Evolutionary conservation across 1,140 invertebrate species (phyloP).

Genomic region (Dinoponera quadriceps): DNA sequence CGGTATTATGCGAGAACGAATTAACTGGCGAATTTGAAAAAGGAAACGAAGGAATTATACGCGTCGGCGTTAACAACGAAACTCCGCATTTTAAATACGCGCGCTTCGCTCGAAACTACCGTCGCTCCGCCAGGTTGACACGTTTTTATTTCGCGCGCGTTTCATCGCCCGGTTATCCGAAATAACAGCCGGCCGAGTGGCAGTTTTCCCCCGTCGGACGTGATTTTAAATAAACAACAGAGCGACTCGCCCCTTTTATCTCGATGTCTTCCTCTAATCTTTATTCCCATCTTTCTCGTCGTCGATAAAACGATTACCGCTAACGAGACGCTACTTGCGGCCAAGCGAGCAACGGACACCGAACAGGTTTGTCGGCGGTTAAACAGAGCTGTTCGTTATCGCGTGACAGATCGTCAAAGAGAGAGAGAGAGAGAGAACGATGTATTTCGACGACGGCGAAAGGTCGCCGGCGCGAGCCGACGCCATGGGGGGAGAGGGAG

Average conservation of each 20-base stretch:
- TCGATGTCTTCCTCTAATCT: background rate
- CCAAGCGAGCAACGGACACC: background rate
- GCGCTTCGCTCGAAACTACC: background rate
- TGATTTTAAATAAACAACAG: conserved; percentile 9
- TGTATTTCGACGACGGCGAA: conserved; percentile 28
- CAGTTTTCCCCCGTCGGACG: background rate
- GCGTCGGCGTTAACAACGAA: background rate
- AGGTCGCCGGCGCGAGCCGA: conserved; percentile 21
- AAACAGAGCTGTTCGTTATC: conserved; percentile 30
- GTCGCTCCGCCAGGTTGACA: background rate
- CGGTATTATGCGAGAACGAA: background rate
- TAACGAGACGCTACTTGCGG: conserved; percentile 1
- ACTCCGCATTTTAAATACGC: background rate
- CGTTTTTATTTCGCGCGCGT: background rate
- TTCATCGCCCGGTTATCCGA: background rate
- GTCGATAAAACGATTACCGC: conserved; percentile 17
- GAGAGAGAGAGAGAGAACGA: background rate
- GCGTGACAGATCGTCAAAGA: background rate
- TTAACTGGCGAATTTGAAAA: conserved; percentile 9
- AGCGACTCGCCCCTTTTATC: background rate
- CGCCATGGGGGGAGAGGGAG: background rate
- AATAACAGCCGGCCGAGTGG: background rate
- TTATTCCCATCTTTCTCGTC: background rate
- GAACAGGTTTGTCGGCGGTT: conserved; percentile 2
- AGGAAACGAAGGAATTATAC: conserved; percentile 8